Percentiles rank a stretch among this genome's conserved stretches.
Conservation (phyloP, 2,797 vertebrate genomes). For the Peromyscus aztecus region DNA sequence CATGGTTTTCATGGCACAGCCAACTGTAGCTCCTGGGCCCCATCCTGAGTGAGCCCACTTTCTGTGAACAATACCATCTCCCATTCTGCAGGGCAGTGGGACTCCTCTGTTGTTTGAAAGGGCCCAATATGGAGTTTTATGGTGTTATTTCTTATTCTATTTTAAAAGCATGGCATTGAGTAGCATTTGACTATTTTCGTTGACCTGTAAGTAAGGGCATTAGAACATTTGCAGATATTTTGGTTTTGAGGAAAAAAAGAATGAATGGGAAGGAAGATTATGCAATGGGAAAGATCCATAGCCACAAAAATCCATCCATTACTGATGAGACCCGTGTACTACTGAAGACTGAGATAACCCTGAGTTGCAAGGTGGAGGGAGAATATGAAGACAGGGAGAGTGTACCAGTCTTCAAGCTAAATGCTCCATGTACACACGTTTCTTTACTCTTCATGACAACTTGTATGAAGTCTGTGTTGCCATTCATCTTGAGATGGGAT, state of each 20-base stretch:
- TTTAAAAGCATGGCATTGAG: background rate
- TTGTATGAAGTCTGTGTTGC: background rate
- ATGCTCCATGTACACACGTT: background rate
- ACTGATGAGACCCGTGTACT: background rate
- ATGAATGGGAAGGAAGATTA: background rate
- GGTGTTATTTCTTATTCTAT: background rate
- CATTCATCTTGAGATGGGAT: background rate
- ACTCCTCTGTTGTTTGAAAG: background rate
- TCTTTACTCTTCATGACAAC: background rate
- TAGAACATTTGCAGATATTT: background rate
- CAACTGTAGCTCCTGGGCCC: background rate
- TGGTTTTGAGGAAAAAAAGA: background rate
- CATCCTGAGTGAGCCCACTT: rapidly evolving
- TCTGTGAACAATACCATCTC: background rate
- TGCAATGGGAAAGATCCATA: background rate
- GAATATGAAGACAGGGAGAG: background rate
- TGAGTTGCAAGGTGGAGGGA: background rate
- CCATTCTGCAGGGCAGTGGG: no score
- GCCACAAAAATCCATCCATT: background rate
- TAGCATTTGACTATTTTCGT: background rate
- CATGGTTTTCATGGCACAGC: background rate
- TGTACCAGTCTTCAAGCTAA: background rate
- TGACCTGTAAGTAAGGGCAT: background rate
- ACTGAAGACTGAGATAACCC: background rate
- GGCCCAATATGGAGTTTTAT: background rate